Evolutionary conservation across 2,888 invertebrate species (phyloP).

Genomic region (Ethmia dodecea): DNA sequence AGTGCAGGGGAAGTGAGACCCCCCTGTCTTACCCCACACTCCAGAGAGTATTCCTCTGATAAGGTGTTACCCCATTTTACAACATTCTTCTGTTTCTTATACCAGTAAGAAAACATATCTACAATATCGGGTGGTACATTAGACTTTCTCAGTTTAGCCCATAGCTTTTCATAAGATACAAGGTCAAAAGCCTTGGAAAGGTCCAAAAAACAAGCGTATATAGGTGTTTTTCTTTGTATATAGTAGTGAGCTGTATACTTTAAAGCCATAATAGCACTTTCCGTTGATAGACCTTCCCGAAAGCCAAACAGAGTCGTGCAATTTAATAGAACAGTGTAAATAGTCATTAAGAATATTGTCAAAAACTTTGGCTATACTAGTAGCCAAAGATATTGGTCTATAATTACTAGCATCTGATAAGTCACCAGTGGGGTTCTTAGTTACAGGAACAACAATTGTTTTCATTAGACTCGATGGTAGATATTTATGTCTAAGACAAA

Average conservation of each 20-base stretch:
- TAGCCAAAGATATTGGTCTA: slow-evolving; percentile 9
- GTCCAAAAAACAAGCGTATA: too few species aligned
- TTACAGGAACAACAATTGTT: slow-evolving; percentile 12
- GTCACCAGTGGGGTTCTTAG: slow-evolving; percentile 13
- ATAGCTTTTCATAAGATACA: background rate
- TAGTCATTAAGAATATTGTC: slow-evolving; percentile 6
- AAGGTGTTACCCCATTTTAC: too few species aligned
- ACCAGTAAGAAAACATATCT: background rate
- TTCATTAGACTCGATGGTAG: too few species aligned
- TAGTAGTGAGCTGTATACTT: slow-evolving; percentile 1
- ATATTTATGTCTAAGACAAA: too few species aligned
- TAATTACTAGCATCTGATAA: slow-evolving; percentile 2
- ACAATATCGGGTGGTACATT: background rate
- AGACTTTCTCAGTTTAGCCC: too few species aligned
- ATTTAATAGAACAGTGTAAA: background rate
- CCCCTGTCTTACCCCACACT: too few species aligned
- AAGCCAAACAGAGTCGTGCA: slow-evolving; percentile 2
- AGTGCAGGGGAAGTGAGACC: too few species aligned
- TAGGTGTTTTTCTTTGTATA: background rate
- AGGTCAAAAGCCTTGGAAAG: background rate
- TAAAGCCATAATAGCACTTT: background rate
- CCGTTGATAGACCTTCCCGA: background rate
- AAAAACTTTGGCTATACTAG: slow-evolving; percentile 5
- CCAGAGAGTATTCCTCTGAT: too few species aligned
- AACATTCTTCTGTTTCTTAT: too few species aligned